A percentile compares a stretch with the other conserved stretches of the same genome.
Conservation (phyloP, 2,888 invertebrate species). For the Bruchidius siliquastri region DNA sequence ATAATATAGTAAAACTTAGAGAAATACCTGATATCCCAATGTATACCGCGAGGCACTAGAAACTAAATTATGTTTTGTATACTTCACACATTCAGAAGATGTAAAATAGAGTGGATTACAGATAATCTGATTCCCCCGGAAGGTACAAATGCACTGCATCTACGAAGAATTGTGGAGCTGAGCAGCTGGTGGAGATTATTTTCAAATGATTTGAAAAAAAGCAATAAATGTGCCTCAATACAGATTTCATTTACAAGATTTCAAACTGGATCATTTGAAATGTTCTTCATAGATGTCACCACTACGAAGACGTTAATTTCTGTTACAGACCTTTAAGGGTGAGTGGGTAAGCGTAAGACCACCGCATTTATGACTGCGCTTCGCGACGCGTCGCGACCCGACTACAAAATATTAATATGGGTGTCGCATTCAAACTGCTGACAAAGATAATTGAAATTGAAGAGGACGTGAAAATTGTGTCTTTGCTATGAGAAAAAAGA, state of each 20-base stretch:
- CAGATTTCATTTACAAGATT: not conserved
- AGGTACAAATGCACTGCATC: constrained; percentile 7
- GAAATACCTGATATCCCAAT: not conserved
- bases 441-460: no score
- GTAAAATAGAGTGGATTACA: not conserved
- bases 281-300: not conserved
- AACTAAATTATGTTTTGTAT: not conserved
- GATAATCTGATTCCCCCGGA: constrained; percentile 6
- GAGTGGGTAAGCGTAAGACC: no score
- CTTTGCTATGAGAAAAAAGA: no score
- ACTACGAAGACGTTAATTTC: no score
- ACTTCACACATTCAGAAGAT: not conserved
- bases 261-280: not conserved
- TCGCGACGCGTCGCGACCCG: no score
- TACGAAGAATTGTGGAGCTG: not conserved
- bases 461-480: no score
- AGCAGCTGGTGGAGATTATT: not conserved
- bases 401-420: no score
- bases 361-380: no score
- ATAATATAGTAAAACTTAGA: not conserved
- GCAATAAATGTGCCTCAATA: not conserved
- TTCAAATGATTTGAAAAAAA: not conserved
- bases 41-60: not conserved
- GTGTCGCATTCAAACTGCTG: no score
- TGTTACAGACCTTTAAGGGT: no score